These are phyloP conservation scores for Nymphalis io DNA, from an alignment of 1,140 invertebrate species.

Conservation along the genomic window DNA sequence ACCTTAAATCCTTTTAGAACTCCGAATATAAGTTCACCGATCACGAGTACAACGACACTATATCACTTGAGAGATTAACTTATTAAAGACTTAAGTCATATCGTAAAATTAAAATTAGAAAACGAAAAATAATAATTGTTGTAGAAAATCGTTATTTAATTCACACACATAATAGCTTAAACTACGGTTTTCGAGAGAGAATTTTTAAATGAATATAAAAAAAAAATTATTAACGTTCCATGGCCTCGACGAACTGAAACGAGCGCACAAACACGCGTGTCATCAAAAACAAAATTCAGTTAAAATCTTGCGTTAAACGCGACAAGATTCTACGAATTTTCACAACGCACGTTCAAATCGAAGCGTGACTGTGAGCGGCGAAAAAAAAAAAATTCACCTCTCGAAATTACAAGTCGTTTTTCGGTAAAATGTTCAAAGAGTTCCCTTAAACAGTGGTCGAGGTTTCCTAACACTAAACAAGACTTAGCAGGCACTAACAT, in stretches of 20 bases:
- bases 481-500: constrained; percentile 77
- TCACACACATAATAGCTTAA: constrained; percentile 73
- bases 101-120: constrained; percentile 53
- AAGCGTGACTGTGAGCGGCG: constrained; percentile 12
- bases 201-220: constrained; percentile 42
- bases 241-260: constrained; percentile 19
- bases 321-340: constrained; percentile 65
- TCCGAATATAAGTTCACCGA: constrained; percentile 64
- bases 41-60: constrained; percentile 70
- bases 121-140: constrained; percentile 59
- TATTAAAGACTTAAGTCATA: constrained; percentile 57
- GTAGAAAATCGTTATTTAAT: constrained; percentile 75
- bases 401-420: constrained; percentile 65
- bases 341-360: constrained; percentile 18
- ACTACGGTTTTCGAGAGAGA: constrained; percentile 68
- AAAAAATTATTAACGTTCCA: constrained; percentile 12
- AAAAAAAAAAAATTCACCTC: constrained; percentile 40
- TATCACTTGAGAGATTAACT: constrained; percentile 76
- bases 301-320: constrained; percentile 55
- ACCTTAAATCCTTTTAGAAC: constrained; percentile 76
- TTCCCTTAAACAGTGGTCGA: constrained; percentile 73
- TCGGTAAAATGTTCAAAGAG: constrained; percentile 71
- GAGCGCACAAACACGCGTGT: constrained; percentile 13
- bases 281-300: constrained; percentile 51
- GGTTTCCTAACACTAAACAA: constrained; percentile 68